These are phyloP conservation scores for Leuciscus waleckii DNA, from an alignment of 2,797 vertebrate genomes.

Conservation along the genomic window DNA sequence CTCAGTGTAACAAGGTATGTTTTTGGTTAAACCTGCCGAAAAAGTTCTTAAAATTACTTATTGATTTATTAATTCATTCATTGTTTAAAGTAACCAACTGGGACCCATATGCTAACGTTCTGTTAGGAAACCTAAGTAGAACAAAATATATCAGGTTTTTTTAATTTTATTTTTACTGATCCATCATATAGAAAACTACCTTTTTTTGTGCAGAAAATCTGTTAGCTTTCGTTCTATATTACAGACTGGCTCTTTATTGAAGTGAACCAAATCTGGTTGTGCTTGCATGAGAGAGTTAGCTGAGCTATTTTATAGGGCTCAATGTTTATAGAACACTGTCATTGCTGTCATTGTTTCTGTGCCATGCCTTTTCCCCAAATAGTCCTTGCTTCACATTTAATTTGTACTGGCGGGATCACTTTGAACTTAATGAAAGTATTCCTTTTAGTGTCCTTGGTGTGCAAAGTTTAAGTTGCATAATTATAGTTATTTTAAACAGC, in stretches of 20 bases:
- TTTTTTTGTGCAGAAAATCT: not conserved
- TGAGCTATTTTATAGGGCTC: slow-evolving; percentile 14
- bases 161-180: not conserved
- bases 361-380: slow-evolving; percentile 44
- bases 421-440: slow-evolving; percentile 48
- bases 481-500: slow-evolving; percentile 8
- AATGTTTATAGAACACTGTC: slow-evolving; percentile 50
- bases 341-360: slow-evolving; percentile 39
- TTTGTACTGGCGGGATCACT: slow-evolving; percentile 41
- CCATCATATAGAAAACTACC: not conserved
- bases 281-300: slow-evolving; percentile 32
- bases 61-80: not conserved
- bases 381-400: slow-evolving; percentile 36
- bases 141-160: not conserved
- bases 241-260: slow-evolving; percentile 15
- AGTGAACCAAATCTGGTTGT: slow-evolving; percentile 8
- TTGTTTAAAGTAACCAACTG: not conserved
- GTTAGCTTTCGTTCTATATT: slow-evolving; percentile 26
- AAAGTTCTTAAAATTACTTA: not conserved
- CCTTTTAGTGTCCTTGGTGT: not conserved
- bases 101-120: too few species aligned
- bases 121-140: not conserved
- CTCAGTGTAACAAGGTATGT: not conserved
- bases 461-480: slow-evolving; percentile 8
- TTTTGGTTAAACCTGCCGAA: not conserved